phyloP scores from a whole-genome alignment of 2,888 invertebrate genomes.

The Callinectes sapidus region DNA sequence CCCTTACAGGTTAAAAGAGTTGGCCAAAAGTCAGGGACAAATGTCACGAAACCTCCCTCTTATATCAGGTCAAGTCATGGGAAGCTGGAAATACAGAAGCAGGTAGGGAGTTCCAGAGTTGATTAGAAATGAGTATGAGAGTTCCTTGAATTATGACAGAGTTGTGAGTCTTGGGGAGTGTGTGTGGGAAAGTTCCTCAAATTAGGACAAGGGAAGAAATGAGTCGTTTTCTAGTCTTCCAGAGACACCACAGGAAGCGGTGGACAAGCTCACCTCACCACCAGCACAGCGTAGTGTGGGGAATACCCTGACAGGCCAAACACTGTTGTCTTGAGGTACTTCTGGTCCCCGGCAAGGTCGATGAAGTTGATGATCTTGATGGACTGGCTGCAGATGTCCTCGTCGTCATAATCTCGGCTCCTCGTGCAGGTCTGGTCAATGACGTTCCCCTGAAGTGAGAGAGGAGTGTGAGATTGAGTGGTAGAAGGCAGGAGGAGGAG shows the following conservation, averaged over 20 bases:
- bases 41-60: too few species aligned
- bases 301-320: constrained; percentile 90
- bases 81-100: too few species aligned
- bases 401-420: constrained; percentile 71
- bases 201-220: too few species aligned
- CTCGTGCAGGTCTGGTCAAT: constrained; percentile 72
- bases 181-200: too few species aligned
- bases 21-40: too few species aligned
- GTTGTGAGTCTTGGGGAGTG: too few species aligned
- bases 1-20: too few species aligned
- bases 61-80: too few species aligned
- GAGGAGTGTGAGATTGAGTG: not conserved
- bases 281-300: constrained; percentile 93
- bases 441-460: constrained; percentile 67
- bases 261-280: constrained; percentile 80
- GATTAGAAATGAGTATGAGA: too few species aligned
- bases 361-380: constrained; percentile 99
- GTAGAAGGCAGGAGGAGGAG: not conserved
- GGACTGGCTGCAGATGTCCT: constrained; percentile 96
- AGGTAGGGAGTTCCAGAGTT: too few species aligned
- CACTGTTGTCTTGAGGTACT: constrained; percentile 98
- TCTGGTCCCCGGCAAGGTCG: constrained; percentile 97
- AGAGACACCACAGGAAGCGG: not conserved
- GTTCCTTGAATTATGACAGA: too few species aligned
- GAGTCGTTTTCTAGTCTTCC: too few species aligned